Base-by-base conservation (phyloP, 2,113 vertebrate species). In the Cryptomyrus ogoouensis region DNA sequence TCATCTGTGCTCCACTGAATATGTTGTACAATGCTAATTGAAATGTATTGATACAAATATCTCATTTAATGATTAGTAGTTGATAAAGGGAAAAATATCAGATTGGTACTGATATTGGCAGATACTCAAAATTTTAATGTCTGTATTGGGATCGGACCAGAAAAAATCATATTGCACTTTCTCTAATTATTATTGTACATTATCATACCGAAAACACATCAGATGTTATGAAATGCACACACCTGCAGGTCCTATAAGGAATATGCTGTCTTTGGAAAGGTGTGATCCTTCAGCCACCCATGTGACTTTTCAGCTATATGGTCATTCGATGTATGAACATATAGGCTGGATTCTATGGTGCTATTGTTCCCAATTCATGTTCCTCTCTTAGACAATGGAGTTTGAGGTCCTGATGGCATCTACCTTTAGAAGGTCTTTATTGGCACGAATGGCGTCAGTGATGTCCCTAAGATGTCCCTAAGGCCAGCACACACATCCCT, bases 401-500 rank as follows among this genome's bases (percentile, higher is more conserved):
- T 80, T 31, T 77, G 31, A 5, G 31, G 27, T 77, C n/a, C 35
- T 80, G 35, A 42, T 19, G 74, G 35, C 35, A 80, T 80, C 35
- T 35, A 17, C 35, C 31, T 80, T 35, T 17, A 80, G 31, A 19
- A n/a, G 35, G 35, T 80, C 35, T 42, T 42, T 80, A 80, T 80
- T 42, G 31, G 62, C 62, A 70, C 10, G 58, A 66, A 66, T 27
- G 24, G 31, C 13, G 0, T 80, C 35, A 42, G 35, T 39, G 17
- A 42, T 80, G 53, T 56, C 53, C 52, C 52, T 53, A 53, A 62
- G 58, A 62, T n/a, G 58, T n/a, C 58, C 10, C 62, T 27, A 66
- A 27, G 42, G 19, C 53, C 39, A 39, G 24, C 87, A 44, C 47
- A 80, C 13, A 80, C 35, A 15, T 39, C 17, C 35, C 87, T 94